Conservation (phyloP, 2,888 invertebrate genomes). For the Leptogaster cylindrica region DNA sequence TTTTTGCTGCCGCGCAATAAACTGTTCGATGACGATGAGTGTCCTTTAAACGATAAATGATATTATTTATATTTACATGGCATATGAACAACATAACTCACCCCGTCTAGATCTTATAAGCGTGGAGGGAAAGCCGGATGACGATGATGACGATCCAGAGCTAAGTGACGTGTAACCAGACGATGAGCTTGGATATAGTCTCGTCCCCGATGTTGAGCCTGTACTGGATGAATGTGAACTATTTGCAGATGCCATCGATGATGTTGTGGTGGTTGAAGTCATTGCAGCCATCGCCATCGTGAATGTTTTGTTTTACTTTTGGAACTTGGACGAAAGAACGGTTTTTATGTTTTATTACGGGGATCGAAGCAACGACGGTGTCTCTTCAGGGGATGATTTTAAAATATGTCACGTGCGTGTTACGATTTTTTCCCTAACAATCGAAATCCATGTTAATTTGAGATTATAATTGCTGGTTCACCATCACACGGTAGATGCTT, state of each 20-base stretch:
- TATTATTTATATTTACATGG: background rate
- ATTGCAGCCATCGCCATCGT: constrained; percentile 36
- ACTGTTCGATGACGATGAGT: background rate
- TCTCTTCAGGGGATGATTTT: too few relatives aligned
- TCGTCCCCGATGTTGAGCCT: constrained; percentile 4
- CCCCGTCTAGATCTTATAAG: background rate
- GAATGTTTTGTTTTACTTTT: too few relatives aligned
- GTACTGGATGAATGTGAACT: background rate
- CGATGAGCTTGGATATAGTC: background rate
- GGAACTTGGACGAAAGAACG: too few relatives aligned
- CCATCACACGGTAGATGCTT: too few relatives aligned
- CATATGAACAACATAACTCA: background rate
- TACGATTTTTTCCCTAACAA: too few relatives aligned
- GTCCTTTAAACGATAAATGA: background rate
- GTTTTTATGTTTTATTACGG: too few relatives aligned
- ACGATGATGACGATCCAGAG: background rate
- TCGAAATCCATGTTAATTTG: too few relatives aligned
- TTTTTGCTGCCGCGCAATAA: background rate
- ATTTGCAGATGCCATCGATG: constrained; percentile 19
- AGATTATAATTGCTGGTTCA: too few relatives aligned
- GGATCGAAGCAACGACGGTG: too few relatives aligned
- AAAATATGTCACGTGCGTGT: too few relatives aligned
- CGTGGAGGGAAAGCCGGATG: too few relatives aligned
- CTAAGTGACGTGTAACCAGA: background rate
- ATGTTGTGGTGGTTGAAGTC: constrained; percentile 17